These are phyloP conservation scores for Eupithecia vulgata DNA, from an alignment of 2,888 invertebrate genomes.

Conservation along the genomic window DNA sequence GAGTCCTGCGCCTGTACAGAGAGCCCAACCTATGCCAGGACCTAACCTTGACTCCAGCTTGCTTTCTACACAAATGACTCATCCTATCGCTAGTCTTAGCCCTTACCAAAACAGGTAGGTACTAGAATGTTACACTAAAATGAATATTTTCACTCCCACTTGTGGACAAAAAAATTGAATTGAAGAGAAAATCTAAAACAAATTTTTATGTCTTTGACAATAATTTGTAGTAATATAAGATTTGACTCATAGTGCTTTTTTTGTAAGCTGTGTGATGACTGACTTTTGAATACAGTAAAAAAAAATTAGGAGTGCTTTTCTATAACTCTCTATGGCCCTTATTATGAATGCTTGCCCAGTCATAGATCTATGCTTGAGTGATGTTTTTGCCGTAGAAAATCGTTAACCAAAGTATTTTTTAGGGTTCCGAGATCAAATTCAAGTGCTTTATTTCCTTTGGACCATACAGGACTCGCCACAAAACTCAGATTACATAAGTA, in stretches of 20 bases:
- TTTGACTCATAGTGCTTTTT: not conserved
- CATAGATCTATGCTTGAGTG: too few species aligned
- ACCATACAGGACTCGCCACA: too few species aligned
- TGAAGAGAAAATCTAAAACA: not conserved
- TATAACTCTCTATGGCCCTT: too few species aligned
- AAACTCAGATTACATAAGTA: too few species aligned
- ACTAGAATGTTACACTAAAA: not conserved
- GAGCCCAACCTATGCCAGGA: conserved; percentile 49
- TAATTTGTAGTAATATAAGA: not conserved
- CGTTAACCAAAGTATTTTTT: too few species aligned
- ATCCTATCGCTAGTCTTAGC: conserved; percentile 93
- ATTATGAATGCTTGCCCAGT: too few species aligned
- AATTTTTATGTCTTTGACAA: not conserved
- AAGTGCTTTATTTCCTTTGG: too few species aligned
- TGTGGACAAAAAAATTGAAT: not conserved
- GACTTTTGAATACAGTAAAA: not conserved
- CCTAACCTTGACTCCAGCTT: conserved; percentile 71
- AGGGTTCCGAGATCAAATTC: too few species aligned
- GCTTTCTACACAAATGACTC: conserved; percentile 82
- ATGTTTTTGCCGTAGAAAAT: too few species aligned
- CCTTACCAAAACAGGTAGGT: conserved; percentile 93
- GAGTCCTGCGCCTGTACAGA: conserved; percentile 46
- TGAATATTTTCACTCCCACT: not conserved
- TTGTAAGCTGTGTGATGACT: not conserved
- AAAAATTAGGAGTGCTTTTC: too few species aligned